Evolutionary conservation across 2,113 vertebrate species (phyloP).

Genomic region (Dasypus novemcinctus): DNA sequence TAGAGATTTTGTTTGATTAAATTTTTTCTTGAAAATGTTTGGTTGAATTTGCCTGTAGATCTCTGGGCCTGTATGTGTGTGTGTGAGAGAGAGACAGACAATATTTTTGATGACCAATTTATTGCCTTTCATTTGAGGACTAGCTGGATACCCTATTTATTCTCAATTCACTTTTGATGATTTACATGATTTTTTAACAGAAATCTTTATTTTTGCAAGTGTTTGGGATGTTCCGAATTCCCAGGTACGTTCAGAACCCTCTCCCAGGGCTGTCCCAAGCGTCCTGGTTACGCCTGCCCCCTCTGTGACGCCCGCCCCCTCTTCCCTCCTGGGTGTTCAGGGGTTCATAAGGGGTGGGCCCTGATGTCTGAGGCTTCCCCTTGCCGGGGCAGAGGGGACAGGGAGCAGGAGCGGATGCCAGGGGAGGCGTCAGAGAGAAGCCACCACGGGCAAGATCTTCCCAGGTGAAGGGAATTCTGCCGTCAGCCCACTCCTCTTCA

Average conservation of each 20-base stretch:
- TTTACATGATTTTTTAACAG: neutral
- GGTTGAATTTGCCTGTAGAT: neutral
- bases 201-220: neutral
- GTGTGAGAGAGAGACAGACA: neutral
- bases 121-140: neutral
- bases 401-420: no score
- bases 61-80: neutral
- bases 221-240: neutral
- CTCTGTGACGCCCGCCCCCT: no score
- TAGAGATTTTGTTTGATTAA: neutral
- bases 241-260: neutral
- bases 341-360: rapidly evolving
- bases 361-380: rapidly evolving
- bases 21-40: neutral
- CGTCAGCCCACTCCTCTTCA: no score
- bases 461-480: no score
- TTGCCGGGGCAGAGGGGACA: rapidly evolving
- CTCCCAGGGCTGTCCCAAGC: no score
- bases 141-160: rapidly evolving
- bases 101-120: no score
- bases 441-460: no score
- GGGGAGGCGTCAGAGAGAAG: no score
- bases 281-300: rapidly evolving
- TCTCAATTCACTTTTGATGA: neutral
- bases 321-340: no score